Evolutionary conservation across 2,797 vertebrate species (phyloP).

Genomic region (Platyrinchus mystaceus): DNA sequence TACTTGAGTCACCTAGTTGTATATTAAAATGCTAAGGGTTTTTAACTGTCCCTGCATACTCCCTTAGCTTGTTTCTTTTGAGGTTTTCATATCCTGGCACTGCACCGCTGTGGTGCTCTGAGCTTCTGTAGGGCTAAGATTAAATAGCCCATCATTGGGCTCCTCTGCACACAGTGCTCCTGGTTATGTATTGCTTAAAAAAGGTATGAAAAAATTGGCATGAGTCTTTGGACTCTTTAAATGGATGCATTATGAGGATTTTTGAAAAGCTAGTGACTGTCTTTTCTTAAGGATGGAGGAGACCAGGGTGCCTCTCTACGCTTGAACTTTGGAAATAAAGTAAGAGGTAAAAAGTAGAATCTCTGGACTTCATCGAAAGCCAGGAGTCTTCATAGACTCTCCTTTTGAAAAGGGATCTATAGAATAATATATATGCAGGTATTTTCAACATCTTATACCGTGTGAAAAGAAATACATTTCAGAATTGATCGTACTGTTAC

Average conservation of each 20-base stretch:
- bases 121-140: neutral
- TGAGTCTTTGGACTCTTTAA: neutral
- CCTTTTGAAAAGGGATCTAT: neutral
- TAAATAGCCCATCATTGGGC: neutral
- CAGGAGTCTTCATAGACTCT: neutral
- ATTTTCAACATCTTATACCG: neutral
- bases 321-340: neutral
- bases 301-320: neutral
- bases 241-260: neutral
- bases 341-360: neutral
- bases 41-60: neutral
- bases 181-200: neutral
- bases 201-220: neutral
- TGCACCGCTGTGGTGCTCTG: neutral
- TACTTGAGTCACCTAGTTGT: neutral
- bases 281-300: neutral
- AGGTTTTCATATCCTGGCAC: neutral
- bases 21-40: neutral
- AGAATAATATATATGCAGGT: neutral
- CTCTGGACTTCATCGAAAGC: neutral
- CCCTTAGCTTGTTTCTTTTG: neutral
- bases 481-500: fast-evolving
- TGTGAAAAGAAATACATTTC: neutral
- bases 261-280: neutral
- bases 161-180: neutral